Evolutionary conservation across 2,797 vertebrate species (phyloP), one percentile per base, ranked within the genome.

Genomic region (Propithecus perrieri): DNA sequence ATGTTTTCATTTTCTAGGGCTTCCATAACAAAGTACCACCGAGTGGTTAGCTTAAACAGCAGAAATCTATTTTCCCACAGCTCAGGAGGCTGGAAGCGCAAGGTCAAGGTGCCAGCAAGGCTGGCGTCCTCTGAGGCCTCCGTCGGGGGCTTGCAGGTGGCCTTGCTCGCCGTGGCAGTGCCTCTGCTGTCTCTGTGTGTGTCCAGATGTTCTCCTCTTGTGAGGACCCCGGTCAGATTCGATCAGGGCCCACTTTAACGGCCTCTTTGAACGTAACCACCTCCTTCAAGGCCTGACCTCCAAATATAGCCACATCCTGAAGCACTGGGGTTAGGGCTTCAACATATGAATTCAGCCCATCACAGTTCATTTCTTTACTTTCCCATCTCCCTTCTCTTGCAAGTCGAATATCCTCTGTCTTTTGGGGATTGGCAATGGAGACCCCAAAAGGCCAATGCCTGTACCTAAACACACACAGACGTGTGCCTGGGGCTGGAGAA

Each of bases 41-140:
- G 17, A 5, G 7, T 4, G 12, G 5, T 33, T 0, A 0, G 15
- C 48, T 28, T 17, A 33, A n/a, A 53, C 28, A 59, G 4, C 33
- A 75, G 35, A 91, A 61, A 43, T 1, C 15, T 5, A 4, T 53
- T 53, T 53, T 7, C 43, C 67, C 61, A 28, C 24, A 5, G 5
- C 75, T 46, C 7, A 3, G 33, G 55, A 71, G 41, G 18, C 67
- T 83, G 14, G 30, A 85, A 72, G 35, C 15, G 24, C 43, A 81
- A 26, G 15, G 4, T 28, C 50, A 14, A 50, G 38, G 67, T 11
- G 57, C 33, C 26, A 26, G 10, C 2, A 0, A 18, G 43, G 10
- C 12, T 26, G 41, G 59, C n/a, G 14, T 48, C 22, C 35, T 43
- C 20, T 22, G 15, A 2, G 30, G 59, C 53, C 28, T 48, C 35